Evolutionary conservation across 2,797 vertebrate genomes (phyloP), one percentile per base, ranked within the genome.

Genomic region (Galagoides demidoff): DNA sequence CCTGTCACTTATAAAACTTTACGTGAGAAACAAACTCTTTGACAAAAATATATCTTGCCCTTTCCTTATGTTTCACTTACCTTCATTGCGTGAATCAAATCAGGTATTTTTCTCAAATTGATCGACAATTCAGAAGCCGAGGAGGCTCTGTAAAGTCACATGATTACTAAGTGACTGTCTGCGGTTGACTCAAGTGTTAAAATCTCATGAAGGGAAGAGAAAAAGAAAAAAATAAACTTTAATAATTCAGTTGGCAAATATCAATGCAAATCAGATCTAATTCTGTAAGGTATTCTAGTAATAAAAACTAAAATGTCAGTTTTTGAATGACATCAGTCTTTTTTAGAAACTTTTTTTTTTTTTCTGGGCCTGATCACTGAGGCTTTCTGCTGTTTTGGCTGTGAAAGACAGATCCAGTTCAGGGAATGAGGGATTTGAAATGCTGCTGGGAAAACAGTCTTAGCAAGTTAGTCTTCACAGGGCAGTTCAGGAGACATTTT

Each of bases 231-330:
- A 95, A 95, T 97, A 90, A 83, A 79, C 70, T 94, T 97, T 92
- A 97, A 96, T 98, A 98, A 98, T 97, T 98, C 95, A 68, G 5
- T 61, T 97, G 90, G 89, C 39, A 89, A 98, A 97, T 98, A 97
- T 95, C 97, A 96, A 92, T 97, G 97, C 61, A 97, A 97, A 97
- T 98, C 95, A 98, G 61, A 87, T 98, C 95, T 98, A 98, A 97
- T 98, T 98, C 97, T 97, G 97, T 88, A 96, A 96, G 96, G 94
- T 97, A 96, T 98, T 96, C 97, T 95, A 85, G 70, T 96, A 98
- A 96, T 97, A 94, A 98, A 98, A 98, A 78, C 70, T 68, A 87
- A 96, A 98, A 98, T 97, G 95, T 96, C 94, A 95, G 97, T 97
- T 34, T 95, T 97, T 97, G 89, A 97, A 97, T 0, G 0, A 93